These are phyloP conservation scores for Nomada goodeniana DNA, from an alignment of 2,888 invertebrate genomes.

Conservation along the genomic window DNA sequence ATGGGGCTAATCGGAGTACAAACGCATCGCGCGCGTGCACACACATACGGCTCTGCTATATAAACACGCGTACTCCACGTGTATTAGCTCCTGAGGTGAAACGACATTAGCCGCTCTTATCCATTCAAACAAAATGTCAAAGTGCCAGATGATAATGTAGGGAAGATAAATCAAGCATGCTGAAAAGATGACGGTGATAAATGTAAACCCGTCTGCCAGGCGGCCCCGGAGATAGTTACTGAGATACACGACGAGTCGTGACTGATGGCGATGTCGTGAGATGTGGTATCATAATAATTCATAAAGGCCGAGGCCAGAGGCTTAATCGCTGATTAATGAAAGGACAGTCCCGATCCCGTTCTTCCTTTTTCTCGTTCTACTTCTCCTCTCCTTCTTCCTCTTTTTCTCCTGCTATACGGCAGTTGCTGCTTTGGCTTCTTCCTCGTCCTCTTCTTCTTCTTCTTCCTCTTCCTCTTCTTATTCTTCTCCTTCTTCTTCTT, in stretches of 20 bases:
- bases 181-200: conserved; percentile 84
- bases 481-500: conserved; percentile 57
- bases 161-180: conserved; percentile 83
- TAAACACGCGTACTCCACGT: conserved; percentile 48
- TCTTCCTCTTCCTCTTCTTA: conserved; percentile 31
- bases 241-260: conserved; percentile 81
- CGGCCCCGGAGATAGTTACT: conserved; percentile 78
- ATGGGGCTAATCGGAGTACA: conserved; percentile 35
- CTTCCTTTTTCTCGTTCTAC: conserved; percentile 70
- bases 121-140: conserved; percentile 84
- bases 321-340: conserved; percentile 84
- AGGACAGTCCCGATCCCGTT: conserved; percentile 78
- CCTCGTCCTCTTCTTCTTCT: conserved; percentile 38
- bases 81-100: conserved; percentile 57
- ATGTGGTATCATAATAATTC: conserved; percentile 84
- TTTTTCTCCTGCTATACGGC: conserved; percentile 59
- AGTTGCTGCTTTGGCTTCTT: conserved; percentile 32
- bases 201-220: conserved; percentile 81
- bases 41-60: conserved; percentile 8
- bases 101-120: conserved; percentile 80
- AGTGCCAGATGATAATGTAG: conserved; percentile 83
- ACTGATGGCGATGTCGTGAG: conserved; percentile 84
- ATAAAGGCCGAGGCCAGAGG: conserved; percentile 80
- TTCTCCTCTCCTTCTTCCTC: conserved; percentile 56
- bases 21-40: not conserved